phyloP scores from a whole-genome alignment of 2,797 vertebrate genomes.

The Yasuhikotakia modesta region DNA sequence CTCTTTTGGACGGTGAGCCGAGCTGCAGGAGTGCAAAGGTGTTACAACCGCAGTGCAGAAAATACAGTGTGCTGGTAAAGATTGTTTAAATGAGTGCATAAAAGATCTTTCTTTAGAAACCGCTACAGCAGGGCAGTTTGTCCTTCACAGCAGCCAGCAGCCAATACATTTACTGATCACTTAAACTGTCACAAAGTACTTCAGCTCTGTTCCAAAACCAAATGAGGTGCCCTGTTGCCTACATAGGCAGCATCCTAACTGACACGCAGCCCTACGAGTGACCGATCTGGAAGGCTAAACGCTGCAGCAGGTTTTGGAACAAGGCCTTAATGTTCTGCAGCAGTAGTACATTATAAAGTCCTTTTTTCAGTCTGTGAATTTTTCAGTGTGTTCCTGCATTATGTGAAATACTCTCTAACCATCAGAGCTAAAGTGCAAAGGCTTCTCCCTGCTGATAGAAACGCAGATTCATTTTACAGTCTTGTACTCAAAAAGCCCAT shows the following conservation, averaged over 20 bases:
- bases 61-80: background rate
- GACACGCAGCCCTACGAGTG: background rate
- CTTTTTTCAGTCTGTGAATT: background rate
- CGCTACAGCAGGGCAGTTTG: conserved; percentile 45
- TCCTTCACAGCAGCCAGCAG: conserved; percentile 41
- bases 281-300: background rate
- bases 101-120: background rate
- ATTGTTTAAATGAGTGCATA: background rate
- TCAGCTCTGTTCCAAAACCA: conserved; percentile 17
- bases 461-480: background rate
- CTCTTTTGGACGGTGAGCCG: background rate
- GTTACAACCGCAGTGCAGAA: conserved; percentile 18
- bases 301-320: conserved; percentile 4
- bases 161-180: conserved; percentile 31
- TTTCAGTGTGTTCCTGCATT: conserved; percentile 1
- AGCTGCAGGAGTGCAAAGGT: conserved; percentile 15
- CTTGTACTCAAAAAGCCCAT: conserved; percentile 10
- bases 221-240: background rate
- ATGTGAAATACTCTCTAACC: conserved; percentile 2
- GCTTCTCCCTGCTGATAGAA: background rate
- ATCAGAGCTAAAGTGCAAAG: conserved; percentile 48
- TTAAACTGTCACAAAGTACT: conserved; percentile 24
- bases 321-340: background rate
- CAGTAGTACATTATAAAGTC: conserved; percentile 1
- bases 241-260: background rate